phyloP scores from a whole-genome alignment of 2,888 invertebrate genomes.

The Azorinus chamasolen region DNA sequence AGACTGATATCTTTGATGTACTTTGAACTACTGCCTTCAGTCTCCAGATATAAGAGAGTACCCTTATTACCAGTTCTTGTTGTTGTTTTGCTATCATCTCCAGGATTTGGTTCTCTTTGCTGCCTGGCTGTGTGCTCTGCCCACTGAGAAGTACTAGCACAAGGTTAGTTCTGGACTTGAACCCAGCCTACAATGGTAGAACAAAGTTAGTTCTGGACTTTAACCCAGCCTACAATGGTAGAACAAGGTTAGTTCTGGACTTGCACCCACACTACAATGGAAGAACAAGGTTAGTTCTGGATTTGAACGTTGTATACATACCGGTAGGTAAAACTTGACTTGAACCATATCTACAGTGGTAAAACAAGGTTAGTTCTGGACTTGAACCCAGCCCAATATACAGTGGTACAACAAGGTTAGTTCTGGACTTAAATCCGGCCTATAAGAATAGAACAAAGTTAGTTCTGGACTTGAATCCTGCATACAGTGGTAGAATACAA shows the following conservation, averaged over 20 bases:
- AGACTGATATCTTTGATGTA: no score
- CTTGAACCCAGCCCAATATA: conserved; percentile 30
- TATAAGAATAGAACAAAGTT: not conserved
- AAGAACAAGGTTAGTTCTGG: no score
- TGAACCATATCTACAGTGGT: conserved; percentile 31
- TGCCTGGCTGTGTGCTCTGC: conserved; percentile 7
- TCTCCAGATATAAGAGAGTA: no score
- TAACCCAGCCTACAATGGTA: not conserved
- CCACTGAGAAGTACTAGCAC: conserved; percentile 46
- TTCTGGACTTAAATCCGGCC: not conserved
- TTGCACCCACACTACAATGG: not conserved
- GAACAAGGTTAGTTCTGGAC: not conserved
- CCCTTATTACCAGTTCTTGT: conserved; percentile 42
- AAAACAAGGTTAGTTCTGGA: conserved; percentile 39
- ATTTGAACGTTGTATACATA: no score
- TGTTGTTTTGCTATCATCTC: conserved; percentile 44
- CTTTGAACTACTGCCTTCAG: no score
- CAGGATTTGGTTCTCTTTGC: conserved; percentile 13
- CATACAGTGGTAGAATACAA: not conserved
- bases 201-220: not conserved
- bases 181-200: conserved; percentile 29
- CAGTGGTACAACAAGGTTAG: conserved; percentile 3
- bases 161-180: conserved; percentile 35
- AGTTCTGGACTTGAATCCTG: not conserved
- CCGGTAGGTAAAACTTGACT: no score